Conservation (phyloP, 1,140 invertebrate species). For the Achatina immaculata region DNA sequence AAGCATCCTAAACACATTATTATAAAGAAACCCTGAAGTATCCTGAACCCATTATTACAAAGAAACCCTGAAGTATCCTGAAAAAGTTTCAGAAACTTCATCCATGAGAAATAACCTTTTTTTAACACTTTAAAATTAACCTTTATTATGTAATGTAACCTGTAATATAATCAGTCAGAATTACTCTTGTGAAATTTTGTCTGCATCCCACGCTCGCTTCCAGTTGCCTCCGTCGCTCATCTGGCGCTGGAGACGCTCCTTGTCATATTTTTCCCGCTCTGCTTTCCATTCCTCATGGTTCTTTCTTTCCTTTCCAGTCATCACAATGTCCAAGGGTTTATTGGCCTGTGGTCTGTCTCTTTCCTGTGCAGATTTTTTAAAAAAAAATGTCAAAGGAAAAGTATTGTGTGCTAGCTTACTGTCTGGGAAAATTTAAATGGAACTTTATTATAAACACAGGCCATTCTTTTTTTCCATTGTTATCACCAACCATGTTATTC, state of each 20-base stretch:
- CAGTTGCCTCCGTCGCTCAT: constrained; percentile 61
- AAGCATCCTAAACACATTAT: no score
- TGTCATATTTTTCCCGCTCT: constrained; percentile 63
- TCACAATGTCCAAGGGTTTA: constrained; percentile 64
- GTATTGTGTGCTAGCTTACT: not conserved
- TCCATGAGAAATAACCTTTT: no score
- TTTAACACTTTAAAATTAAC: no score
- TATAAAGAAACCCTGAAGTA: no score
- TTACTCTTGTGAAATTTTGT: constrained; percentile 59
- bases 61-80: no score
- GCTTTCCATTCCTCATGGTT: constrained; percentile 65
- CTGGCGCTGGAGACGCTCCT: constrained; percentile 61
- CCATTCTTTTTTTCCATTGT: no score
- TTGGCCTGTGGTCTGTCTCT: constrained; percentile 40
- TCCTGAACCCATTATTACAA: no score
- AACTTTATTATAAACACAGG: no score
- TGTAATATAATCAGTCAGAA: not conserved
- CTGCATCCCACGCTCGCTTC: constrained; percentile 65
- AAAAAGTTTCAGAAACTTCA: no score
- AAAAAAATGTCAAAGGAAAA: not conserved
- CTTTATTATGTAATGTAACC: no score
- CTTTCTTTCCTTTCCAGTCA: constrained; percentile 65
- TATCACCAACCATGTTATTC: no score
- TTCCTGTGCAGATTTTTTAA: constrained; percentile 13
- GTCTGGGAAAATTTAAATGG: no score